These are phyloP conservation scores for Etheostoma cragini DNA, from an alignment of 2,113 vertebrate species.

Conservation along the genomic window DNA sequence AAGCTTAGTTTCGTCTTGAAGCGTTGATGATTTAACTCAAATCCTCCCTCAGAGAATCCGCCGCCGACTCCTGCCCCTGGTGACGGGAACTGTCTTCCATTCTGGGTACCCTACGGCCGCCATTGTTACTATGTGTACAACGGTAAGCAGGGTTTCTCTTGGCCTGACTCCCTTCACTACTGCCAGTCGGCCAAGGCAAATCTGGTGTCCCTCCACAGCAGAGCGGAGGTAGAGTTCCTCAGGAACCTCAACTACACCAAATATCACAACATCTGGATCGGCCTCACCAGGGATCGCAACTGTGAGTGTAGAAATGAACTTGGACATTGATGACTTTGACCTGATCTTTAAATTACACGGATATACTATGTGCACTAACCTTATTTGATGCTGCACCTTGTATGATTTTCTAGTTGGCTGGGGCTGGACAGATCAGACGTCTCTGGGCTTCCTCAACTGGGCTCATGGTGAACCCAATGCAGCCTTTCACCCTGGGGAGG, in stretches of 20 bases:
- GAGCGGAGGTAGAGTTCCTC: conserved; percentile 83
- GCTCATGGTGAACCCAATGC: conserved; percentile 80
- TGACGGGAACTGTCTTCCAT: conserved; percentile 65
- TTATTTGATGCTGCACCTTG: background rate
- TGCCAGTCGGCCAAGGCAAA: conserved; percentile 63
- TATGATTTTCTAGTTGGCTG: conserved; percentile 74
- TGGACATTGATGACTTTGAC: no score
- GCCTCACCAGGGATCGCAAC: conserved; percentile 79
- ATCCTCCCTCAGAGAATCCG: conserved; percentile 63
- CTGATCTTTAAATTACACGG: background rate
- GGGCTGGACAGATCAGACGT: conserved; percentile 80
- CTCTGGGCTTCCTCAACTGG: conserved; percentile 83
- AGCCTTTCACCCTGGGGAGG: conserved; percentile 72
- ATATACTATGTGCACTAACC: background rate
- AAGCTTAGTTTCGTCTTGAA: background rate
- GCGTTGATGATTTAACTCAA: background rate
- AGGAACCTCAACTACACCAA: conserved; percentile 75
- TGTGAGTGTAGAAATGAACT: conserved; percentile 64
- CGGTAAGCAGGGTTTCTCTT: conserved; percentile 71
- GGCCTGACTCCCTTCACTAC: conserved; percentile 74
- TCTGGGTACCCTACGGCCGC: conserved; percentile 68
- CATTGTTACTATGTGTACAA: conserved; percentile 79
- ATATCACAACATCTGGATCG: conserved; percentile 83
- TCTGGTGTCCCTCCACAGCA: conserved; percentile 81
- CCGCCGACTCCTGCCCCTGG: conserved; percentile 79